Evolutionary conservation across 2,113 vertebrate species (phyloP).

Genomic region (Noctilio leporinus): DNA sequence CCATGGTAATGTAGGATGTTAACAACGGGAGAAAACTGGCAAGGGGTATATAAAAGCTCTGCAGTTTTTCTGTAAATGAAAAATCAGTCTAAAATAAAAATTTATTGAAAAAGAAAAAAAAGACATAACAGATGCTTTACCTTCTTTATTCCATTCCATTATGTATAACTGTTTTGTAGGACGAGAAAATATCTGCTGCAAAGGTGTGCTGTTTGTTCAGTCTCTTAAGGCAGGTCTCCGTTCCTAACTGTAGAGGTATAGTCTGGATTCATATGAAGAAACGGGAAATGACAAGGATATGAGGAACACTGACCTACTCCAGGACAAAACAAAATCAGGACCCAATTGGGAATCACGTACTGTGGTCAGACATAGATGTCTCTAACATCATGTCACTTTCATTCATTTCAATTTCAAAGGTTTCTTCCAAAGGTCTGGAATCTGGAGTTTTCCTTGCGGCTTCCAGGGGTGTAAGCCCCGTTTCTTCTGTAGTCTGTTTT

Average conservation of each 20-base stretch:
- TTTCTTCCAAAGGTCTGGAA: constrained; percentile 85
- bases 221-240: constrained; percentile 53
- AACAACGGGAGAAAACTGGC: not conserved
- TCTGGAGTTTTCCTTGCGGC: constrained; percentile 88
- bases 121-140: constrained; percentile 45
- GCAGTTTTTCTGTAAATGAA: not conserved
- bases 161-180: constrained; percentile 51
- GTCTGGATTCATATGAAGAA: constrained; percentile 65
- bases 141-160: constrained; percentile 71
- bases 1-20: fast-evolving
- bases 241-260: constrained; percentile 47
- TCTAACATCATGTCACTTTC: constrained; percentile 98
- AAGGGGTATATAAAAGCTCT: not conserved
- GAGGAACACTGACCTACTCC: constrained; percentile 46
- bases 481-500: constrained; percentile 87
- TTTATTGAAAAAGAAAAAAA: not conserved
- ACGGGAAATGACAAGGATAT: constrained; percentile 57
- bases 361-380: constrained; percentile 96
- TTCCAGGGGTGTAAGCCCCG: constrained; percentile 85
- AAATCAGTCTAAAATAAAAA: not conserved
- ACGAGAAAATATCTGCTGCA: constrained; percentile 47
- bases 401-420: constrained; percentile 96
- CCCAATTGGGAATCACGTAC: constrained; percentile 79
- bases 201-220: constrained; percentile 23
- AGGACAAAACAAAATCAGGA: constrained; percentile 31